Evolutionary conservation across 53 echinoderm and acorn worm species (phyloP).

Genomic region (Henricia sp.): DNA sequence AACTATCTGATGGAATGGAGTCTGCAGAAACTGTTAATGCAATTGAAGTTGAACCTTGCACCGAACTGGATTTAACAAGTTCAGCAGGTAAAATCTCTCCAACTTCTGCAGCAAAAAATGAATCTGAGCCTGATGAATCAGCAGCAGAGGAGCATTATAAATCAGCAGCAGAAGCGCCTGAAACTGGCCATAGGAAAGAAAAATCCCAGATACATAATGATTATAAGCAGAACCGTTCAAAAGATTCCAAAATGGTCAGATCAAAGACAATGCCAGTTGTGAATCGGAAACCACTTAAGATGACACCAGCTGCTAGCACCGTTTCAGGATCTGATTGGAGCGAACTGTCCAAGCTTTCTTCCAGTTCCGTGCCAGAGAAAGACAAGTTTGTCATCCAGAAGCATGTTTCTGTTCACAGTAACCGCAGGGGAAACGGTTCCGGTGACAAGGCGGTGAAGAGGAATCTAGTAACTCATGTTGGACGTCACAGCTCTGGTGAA

Average conservation of each 20-base stretch:
- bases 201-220: not conserved
- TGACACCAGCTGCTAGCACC: slow-evolving; percentile 34
- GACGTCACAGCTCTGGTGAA: not conserved
- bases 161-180: too few species aligned
- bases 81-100: slow-evolving; percentile 13
- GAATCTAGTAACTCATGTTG: slow-evolving; percentile 30
- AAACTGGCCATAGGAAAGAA: not conserved
- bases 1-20: not conserved
- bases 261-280: slow-evolving; percentile 61
- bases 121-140: not conserved
- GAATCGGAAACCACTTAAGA: slow-evolving; percentile 39
- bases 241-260: not conserved
- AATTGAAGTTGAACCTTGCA: not conserved
- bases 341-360: not conserved
- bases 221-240: slow-evolving; percentile 7
- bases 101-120: not conserved
- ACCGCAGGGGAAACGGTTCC: slow-evolving; percentile 35
- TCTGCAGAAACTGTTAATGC: too few species aligned
- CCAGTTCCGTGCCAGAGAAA: not conserved
- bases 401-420: slow-evolving; percentile 58
- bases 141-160: not conserved
- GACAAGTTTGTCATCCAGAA: slow-evolving; percentile 57
- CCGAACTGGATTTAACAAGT: slow-evolving; percentile 3
- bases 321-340: slow-evolving; percentile 33
- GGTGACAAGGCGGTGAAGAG: slow-evolving; percentile 14